These are phyloP conservation scores for Euthynnus affinis DNA, from an alignment of 2,797 vertebrate genomes.

Conservation along the genomic window DNA sequence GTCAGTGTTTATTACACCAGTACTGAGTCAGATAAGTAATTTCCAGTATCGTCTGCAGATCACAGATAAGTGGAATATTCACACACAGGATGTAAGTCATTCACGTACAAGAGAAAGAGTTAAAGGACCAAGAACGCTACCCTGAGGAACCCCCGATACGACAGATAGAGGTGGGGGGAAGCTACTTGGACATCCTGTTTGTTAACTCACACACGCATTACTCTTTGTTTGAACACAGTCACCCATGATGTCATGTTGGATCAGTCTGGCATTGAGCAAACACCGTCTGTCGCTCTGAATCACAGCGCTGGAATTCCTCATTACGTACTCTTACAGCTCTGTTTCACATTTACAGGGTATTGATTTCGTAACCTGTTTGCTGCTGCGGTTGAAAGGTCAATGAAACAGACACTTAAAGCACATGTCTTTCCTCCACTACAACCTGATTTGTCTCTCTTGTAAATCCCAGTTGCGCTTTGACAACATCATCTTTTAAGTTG, in stretches of 20 bases:
- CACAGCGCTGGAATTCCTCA: slow-evolving; percentile 23
- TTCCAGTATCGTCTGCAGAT: no score
- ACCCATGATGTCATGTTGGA: slow-evolving; percentile 16
- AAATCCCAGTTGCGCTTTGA: no score
- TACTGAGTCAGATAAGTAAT: no score
- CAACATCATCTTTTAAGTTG: no score
- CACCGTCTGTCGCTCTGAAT: slow-evolving; percentile 20
- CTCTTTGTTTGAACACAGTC: slow-evolving; percentile 5
- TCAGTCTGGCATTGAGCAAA: not conserved
- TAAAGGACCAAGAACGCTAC: no score
- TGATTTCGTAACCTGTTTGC: slow-evolving; percentile 10
- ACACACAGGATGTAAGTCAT: no score
- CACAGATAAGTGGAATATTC: no score
- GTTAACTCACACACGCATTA: not conserved
- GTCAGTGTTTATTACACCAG: no score
- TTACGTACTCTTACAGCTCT: not conserved
- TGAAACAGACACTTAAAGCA: not conserved
- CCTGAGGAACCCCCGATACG: no score
- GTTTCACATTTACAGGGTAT: not conserved
- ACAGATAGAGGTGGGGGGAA: no score
- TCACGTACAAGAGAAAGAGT: no score
- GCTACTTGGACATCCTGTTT: not conserved
- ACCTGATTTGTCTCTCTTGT: no score
- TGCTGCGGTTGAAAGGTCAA: not conserved
- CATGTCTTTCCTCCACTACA: not conserved